These are phyloP conservation scores for Lissonota sp. DNA, from an alignment of 2,888 invertebrate genomes.

Conservation along the genomic window DNA sequence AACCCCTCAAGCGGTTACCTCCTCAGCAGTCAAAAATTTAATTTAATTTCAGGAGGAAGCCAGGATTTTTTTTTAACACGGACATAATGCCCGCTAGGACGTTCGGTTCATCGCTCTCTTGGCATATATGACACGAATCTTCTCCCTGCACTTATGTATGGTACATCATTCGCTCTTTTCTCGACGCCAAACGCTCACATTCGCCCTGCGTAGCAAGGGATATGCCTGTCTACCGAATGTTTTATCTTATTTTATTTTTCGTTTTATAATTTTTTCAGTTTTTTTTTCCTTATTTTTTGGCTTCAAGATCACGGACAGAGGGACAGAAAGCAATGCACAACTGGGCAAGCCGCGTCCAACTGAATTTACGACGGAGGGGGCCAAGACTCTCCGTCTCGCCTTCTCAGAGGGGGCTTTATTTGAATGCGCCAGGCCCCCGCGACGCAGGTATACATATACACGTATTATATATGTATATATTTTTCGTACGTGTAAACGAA, in stretches of 20 bases:
- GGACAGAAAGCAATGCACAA: constrained; percentile 74
- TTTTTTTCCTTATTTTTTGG: constrained; percentile 58
- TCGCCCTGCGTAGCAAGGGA: constrained; percentile 74
- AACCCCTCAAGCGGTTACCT: no score
- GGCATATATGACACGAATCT: no score
- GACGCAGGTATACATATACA: constrained; percentile 33
- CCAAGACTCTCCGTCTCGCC: constrained; percentile 65
- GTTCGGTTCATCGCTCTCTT: no score
- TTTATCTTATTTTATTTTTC: constrained; percentile 10
- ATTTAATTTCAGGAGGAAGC: no score
- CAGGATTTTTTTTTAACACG: no score
- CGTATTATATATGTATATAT: not conserved
- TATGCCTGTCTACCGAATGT: constrained; percentile 77
- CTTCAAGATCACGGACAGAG: constrained; percentile 71
- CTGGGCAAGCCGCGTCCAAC: constrained; percentile 75
- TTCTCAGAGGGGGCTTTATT: constrained; percentile 78
- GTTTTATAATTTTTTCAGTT: constrained; percentile 69
- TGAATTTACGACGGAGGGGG: constrained; percentile 78
- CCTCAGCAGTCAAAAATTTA: no score
- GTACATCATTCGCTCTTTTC: constrained; percentile 43
- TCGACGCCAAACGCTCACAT: constrained; percentile 32
- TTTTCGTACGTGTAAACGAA: constrained; percentile 26
- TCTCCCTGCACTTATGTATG: not conserved
- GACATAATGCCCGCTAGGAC: no score
- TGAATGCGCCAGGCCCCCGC: constrained; percentile 75